Conservation (phyloP, 1,140 invertebrate genomes). For the Phenacoccus solenopsis region DNA sequence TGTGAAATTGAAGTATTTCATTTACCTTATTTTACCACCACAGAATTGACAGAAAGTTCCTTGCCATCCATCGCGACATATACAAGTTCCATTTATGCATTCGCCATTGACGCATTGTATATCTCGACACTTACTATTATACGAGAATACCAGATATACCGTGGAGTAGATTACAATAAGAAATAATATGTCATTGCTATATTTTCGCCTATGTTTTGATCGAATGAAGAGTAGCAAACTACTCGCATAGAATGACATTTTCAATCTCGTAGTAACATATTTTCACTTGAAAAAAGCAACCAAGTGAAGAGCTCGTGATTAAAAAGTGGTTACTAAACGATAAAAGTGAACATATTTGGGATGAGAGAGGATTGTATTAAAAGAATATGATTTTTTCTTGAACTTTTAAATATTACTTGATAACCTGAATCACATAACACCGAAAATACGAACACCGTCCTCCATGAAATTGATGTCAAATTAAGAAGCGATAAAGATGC, state of each 20-base stretch:
- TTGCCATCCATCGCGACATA: conserved; percentile 82
- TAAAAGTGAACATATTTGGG: neutral
- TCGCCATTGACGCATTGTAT: conserved; percentile 49
- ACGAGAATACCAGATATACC: conserved; percentile 38
- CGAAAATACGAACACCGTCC: too few species aligned
- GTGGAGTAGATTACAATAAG: conserved; percentile 36
- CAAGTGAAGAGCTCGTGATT: neutral
- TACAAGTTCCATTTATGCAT: conserved; percentile 72
- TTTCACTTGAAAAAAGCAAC: neutral
- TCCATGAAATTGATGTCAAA: too few species aligned
- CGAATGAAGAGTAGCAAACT: conserved; percentile 75
- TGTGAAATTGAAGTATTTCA: neutral
- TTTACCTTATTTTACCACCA: conserved; percentile 79
- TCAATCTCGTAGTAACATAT: conserved; percentile 26
- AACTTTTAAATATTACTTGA: too few species aligned
- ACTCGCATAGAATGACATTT: conserved; percentile 63
- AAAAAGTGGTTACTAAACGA: neutral
- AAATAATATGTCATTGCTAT: conserved; percentile 27
- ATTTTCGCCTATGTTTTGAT: conserved; percentile 67
- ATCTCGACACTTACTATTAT: conserved; percentile 31
- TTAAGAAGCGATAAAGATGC: too few species aligned
- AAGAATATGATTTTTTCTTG: too few species aligned
- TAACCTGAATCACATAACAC: too few species aligned
- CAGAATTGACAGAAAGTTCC: conserved; percentile 76
- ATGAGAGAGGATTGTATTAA: neutral